phyloP scores from a whole-genome alignment of 2,888 invertebrate species.

The Chalcosyrphus nemorum region DNA sequence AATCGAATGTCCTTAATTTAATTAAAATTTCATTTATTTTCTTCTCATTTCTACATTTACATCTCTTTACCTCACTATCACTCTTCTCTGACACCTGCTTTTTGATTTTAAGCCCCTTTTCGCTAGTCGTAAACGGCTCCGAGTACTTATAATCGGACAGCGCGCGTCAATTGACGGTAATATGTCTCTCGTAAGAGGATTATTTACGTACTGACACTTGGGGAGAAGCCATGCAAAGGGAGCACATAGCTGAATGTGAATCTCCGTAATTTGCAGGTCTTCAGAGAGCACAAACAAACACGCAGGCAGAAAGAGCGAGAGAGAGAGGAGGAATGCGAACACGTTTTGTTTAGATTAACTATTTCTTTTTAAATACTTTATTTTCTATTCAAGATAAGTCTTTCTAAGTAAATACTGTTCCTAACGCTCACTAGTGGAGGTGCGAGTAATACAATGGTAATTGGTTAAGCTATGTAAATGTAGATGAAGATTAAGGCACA shows the following conservation, averaged over 20 bases:
- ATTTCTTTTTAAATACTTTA: constrained; percentile 50
- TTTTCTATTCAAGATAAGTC: constrained; percentile 58
- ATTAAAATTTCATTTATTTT: constrained; percentile 82
- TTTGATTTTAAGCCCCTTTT: constrained; percentile 30
- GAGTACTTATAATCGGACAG: constrained; percentile 16
- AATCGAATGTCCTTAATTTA: constrained; percentile 80
- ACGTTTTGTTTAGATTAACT: constrained; percentile 24
- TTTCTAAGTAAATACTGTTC: constrained; percentile 72
- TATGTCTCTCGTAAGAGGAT: constrained; percentile 55
- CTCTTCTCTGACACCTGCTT: constrained; percentile 19
- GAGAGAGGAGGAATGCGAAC: constrained; percentile 23
- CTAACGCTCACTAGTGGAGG: constrained; percentile 23
- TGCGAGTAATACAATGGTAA: constrained; percentile 48
- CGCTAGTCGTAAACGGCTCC: neutral
- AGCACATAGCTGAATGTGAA: neutral
- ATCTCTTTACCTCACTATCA: constrained; percentile 75
- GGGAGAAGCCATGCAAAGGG: no score
- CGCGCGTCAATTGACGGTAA: constrained; percentile 53
- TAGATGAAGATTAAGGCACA: constrained; percentile 7
- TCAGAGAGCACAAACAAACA: no score
- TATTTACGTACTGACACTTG: constrained; percentile 5
- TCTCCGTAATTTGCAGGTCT: neutral
- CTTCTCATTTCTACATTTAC: constrained; percentile 75
- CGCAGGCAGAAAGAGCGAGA: neutral
- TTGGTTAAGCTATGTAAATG: constrained; percentile 8